Base-by-base conservation (phyloP, 1,140 invertebrate genomes). In the Drosophila trapezifrons region DNA sequence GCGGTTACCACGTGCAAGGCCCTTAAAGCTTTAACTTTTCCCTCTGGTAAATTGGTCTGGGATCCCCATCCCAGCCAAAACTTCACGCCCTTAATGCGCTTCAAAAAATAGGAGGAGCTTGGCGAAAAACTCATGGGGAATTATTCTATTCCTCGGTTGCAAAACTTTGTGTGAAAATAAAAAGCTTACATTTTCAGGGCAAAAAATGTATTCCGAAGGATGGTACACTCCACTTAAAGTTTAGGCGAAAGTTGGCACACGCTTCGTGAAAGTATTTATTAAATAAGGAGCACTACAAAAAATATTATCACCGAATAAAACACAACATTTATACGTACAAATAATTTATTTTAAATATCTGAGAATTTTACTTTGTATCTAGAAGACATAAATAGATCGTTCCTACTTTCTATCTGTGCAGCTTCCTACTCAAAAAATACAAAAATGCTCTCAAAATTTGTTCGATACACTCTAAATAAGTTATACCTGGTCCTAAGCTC, bases 81-180 rank as follows among this genome's bases (percentile, higher is more conserved):
- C 67, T 60, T 83, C 60, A 79, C 70, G 55, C 59, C 69, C 76
- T 71, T 81, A 81, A 81, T 74, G 79, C 71, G 72, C 63, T 47
- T 22, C 54, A 45, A 37, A 78, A 57, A 63, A 73, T 27, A 22
- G 40, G 20, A 17, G 17, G 43, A 17, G 13, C 9, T 10, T 32
- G 64, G 13, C n/a, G 18, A 43, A 52, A 54, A 29, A 43, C n/a
- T 57, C 67, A 40, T 38, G 43, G 65, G 67, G 67, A 71, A 71
- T 72, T 40, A 46, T n/a, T 27, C 20, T 20, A 43, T 45, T 40
- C 32, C 46, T 40, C 22, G 58, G 37, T 40, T 65, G 59, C 38
- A 29, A 52, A 84, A 85, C 64, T 80, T 79, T 82, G 20, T 60
- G 40, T 29, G 37, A 45, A 76, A 84, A 79, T 45, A 76, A 29